A percentile compares a stretch with the other conserved stretches of the same genome.
Evolutionary conservation across 2,113 vertebrate genomes (phyloP).

Genomic region (Dicerorhinus sumatrensis): DNA sequence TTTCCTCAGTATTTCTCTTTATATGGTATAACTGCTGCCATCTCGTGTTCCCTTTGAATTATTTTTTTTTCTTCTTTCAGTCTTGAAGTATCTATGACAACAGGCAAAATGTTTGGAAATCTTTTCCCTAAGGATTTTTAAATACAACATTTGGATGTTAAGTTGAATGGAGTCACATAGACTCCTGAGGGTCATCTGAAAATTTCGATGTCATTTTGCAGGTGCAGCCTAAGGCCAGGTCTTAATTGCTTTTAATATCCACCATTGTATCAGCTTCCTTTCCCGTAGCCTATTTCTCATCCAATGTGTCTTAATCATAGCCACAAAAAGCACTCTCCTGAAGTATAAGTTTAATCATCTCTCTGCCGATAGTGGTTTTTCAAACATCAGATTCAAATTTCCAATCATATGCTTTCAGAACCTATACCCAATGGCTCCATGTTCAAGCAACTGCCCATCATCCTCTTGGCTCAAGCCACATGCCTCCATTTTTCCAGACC

Average conservation of each 20-base stretch:
- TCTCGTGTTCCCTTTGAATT: slow-evolving; percentile 77
- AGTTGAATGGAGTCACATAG: slow-evolving; percentile 13
- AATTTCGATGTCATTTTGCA: slow-evolving; percentile 49
- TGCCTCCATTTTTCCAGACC: neutral
- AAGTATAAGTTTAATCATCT: neutral
- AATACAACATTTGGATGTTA: slow-evolving; percentile 52
- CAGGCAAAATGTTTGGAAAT: slow-evolving; percentile 72
- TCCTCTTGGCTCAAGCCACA: neutral
- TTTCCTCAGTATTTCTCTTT: slow-evolving; percentile 58
- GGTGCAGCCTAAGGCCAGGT: neutral
- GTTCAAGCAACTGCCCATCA: neutral
- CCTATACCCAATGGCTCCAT: neutral
- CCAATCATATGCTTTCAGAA: neutral
- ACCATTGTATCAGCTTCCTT: neutral
- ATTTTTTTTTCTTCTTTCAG: slow-evolving; percentile 66
- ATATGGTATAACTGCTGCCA: slow-evolving; percentile 64
- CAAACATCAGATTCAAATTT: neutral
- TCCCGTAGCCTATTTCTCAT: neutral
- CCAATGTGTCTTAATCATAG: slow-evolving; percentile 13
- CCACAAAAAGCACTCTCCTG: neutral
- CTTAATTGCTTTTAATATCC: neutral
- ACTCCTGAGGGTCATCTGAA: slow-evolving; percentile 10
- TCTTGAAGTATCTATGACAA: slow-evolving; percentile 75
- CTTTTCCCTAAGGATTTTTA: slow-evolving; percentile 52
- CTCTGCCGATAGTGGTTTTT: neutral